Evolutionary conservation across 2,113 vertebrate genomes (phyloP).

Genomic region (Etheostoma spectabile): DNA sequence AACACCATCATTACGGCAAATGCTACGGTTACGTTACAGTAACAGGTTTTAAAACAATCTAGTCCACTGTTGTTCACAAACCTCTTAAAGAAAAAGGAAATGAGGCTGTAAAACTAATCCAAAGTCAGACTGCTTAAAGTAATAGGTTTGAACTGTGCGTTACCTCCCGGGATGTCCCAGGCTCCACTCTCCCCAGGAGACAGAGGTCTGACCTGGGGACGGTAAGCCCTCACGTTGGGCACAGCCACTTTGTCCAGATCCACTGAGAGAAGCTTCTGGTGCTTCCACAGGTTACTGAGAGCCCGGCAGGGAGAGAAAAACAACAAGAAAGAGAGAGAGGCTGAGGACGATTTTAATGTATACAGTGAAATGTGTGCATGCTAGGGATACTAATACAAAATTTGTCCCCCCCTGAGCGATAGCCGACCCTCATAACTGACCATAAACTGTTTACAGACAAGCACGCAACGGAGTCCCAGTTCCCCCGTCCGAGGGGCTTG

Average conservation of each 20-base stretch:
- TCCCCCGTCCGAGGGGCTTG: too few relatives aligned
- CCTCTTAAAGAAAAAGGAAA: not conserved
- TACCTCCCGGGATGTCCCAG: conserved; percentile 99
- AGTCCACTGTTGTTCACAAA: not conserved
- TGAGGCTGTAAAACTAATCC: not conserved
- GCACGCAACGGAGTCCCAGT: too few relatives aligned
- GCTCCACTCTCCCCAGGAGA: conserved; percentile 97
- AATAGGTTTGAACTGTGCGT: not conserved
- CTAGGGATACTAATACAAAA: too few relatives aligned
- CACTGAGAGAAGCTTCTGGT: conserved; percentile 96
- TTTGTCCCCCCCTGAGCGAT: too few relatives aligned
- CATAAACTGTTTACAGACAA: too few relatives aligned
- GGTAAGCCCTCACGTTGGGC: conserved; percentile 91
- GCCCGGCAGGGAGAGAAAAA: not conserved
- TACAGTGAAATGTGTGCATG: not conserved
- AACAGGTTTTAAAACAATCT: not conserved
- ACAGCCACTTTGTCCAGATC: conserved; percentile 96
- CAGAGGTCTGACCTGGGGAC: conserved; percentile 96
- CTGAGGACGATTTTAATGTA: not conserved
- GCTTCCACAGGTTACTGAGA: conserved; percentile 97
- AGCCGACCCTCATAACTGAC: too few relatives aligned
- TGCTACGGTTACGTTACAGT: not conserved
- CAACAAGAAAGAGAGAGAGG: not conserved
- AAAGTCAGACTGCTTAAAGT: not conserved
- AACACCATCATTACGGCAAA: not conserved